Base-by-base conservation (phyloP, 2,797 vertebrate species). In the Eutrigla gurnardus region DNA sequence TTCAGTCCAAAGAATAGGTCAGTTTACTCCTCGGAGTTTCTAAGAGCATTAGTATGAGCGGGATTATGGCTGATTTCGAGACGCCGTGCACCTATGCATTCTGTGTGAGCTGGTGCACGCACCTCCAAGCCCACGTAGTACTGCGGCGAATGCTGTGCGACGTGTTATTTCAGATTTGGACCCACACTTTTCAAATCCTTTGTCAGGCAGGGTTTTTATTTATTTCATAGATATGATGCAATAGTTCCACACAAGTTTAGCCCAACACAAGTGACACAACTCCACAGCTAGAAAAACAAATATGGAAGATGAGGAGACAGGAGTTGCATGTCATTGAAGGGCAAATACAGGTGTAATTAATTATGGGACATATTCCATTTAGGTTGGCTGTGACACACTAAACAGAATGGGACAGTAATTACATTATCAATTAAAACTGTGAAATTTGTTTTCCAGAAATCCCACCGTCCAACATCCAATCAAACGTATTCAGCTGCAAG, bases 11-110 rank as follows among this genome's bases (percentile, higher is more conserved):
- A 36, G 55, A 32, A 59, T 10, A 33, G 53, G 39, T 40, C 54
- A n/a, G 64, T 52, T 65, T 52, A 64, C 14, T 52, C 53, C 3
- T n/a, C 1, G 2, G 33, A 53, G 17, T 46, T 53, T 39, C 15
- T 59, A 65, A 37, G 61, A 64, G 55, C 66, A 70, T 75, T 73
- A 52, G 61, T 4, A 6, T 45, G 35, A 59, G 59, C 36, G 10
- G 40, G 33, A 17, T 65, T 43, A 12, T 53, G 32, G 12, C 25
- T 14, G 52, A 53, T 53, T 53, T 33, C 25, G 25, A 53, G 32
- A 13, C 50, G 3, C 50, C 50, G 13, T 33, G 50, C 25, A 53
- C 49, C 5, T 11, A 52, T 32, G 50, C 10, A 6, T 32, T 12
- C 50, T 32, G 18, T 32, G 49, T 10, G 10, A 25, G 18, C 49